Evolutionary conservation across 1,140 invertebrate species (phyloP), one percentile per base, ranked within the genome.

Genomic region (Samia ricini): DNA sequence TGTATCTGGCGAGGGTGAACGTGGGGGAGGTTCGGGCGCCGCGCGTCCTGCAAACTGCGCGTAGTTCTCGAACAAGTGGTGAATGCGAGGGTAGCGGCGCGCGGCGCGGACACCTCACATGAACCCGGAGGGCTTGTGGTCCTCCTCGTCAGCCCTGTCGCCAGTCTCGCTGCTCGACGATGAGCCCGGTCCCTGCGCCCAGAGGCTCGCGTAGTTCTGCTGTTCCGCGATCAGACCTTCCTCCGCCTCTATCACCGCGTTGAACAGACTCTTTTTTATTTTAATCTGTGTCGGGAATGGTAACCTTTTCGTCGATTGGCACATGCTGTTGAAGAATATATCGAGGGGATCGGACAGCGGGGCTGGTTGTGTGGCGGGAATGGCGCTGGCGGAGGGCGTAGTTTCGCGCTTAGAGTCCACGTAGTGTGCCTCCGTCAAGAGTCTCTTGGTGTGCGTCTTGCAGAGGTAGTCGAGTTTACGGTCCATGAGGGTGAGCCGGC

Each of bases 251-350:
- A 80, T 77, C 2, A 88, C 88, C 15, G 79, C 83, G 49, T 75
- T 67, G 73, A 89, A 89, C 23, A 89, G 71, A 49, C 70, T 77
- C 61, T 75, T 76, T 75, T 85, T 88, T 57, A 89, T 85, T 56
- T 74, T 75, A 42, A 89, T 83, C 66, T 89, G 87, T 48, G 84
- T 73, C 10, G 74, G 82, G 61, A 79, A 86, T 6, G 88, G 85
- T 21, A 90, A 75, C n/a, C 85, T 73, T 70, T 88, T 88, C 22
- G 85, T 88, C 19, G 85, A 79, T 71, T 88, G 83, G 62, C 84
- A 88, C 88, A 90, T 90, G 75, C 85, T 76, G 72, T 85, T 83
- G 76, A 90, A 90, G 75, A 90, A 90, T 56, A 90, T 83, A 68
- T 89, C 85, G 48, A 90, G 73, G 23, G 88, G 79, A 66, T 88